Conservation (phyloP, 1,140 invertebrate genomes). For the Tribolium madens region DNA sequence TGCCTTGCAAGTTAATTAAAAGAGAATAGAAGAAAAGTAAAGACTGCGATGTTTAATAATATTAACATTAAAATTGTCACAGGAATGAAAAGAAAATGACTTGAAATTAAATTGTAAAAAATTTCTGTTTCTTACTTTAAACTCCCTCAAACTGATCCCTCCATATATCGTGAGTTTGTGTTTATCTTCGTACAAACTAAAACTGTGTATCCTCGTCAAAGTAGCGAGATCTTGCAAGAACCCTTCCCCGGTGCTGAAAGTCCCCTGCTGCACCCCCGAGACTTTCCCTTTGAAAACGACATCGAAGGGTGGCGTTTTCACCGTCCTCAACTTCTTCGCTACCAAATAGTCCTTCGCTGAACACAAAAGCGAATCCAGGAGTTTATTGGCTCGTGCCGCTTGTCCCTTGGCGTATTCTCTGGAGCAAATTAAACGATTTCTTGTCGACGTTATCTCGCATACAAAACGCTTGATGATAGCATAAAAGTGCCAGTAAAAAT, state of each 20-base stretch:
- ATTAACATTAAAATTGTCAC: no score
- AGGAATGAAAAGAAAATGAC: no score
- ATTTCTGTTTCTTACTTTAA: slow-evolving; percentile 54
- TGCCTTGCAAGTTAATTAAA: no score
- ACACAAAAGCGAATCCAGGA: slow-evolving; percentile 57
- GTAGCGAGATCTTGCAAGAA: slow-evolving; percentile 57
- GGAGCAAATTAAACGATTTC: slow-evolving; percentile 8
- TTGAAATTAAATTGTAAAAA: no score
- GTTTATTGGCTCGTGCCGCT: slow-evolving; percentile 52
- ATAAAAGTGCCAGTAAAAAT: slow-evolving; percentile 21
- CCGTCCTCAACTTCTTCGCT: slow-evolving; percentile 46
- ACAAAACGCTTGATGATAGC: slow-evolving; percentile 13
- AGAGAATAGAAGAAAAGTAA: no score
- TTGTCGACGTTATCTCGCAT: slow-evolving; percentile 9
- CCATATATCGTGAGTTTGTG: slow-evolving; percentile 56
- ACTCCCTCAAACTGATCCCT: slow-evolving; percentile 54
- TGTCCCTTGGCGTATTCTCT: slow-evolving; percentile 52
- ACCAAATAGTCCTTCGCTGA: slow-evolving; percentile 59
- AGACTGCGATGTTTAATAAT: no score
- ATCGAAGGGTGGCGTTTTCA: slow-evolving; percentile 54
- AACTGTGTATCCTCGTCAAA: slow-evolving; percentile 52
- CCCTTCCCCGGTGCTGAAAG: slow-evolving; percentile 50
- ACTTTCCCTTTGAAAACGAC: slow-evolving; percentile 56
- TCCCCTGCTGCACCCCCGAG: slow-evolving; percentile 53
- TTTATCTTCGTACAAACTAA: slow-evolving; percentile 58